phyloP scores from a whole-genome alignment of 2,888 invertebrate genomes.

The Aspidapion aeneum region DNA sequence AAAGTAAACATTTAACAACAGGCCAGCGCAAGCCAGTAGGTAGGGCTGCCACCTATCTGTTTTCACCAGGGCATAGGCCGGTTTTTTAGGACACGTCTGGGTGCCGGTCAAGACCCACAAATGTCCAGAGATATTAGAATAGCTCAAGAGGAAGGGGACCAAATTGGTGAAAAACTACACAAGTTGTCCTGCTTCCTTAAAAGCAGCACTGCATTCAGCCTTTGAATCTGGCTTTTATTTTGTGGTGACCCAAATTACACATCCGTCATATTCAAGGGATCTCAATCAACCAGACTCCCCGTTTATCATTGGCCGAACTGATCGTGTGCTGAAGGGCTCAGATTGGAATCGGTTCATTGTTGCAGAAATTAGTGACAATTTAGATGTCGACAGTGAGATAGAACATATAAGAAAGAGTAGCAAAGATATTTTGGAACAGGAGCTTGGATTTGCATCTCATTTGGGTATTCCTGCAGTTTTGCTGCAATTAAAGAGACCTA shows the following conservation, averaged over 20 bases:
- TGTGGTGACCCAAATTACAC: constrained; percentile 69
- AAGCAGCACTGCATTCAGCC: constrained; percentile 56
- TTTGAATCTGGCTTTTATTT: constrained; percentile 66
- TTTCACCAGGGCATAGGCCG: no score
- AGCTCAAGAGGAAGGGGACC: constrained; percentile 36
- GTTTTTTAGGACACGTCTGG: no score
- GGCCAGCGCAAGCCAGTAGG: no score
- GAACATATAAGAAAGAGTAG: constrained; percentile 56
- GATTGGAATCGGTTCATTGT: constrained; percentile 83
- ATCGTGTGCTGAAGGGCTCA: constrained; percentile 66
- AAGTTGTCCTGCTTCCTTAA: constrained; percentile 59
- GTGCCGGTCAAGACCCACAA: no score
- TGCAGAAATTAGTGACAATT: constrained; percentile 65
- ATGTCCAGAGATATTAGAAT: no score
- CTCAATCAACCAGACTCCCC: constrained; percentile 55
- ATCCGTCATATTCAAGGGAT: constrained; percentile 69
- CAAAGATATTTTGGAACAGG: constrained; percentile 62
- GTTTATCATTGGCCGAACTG: constrained; percentile 76
- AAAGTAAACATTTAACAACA: no score
- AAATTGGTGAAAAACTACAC: constrained; percentile 49
- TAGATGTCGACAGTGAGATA: constrained; percentile 73
- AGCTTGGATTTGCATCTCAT: constrained; percentile 72
- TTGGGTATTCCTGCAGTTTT: constrained; percentile 67
- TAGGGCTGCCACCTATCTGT: no score
- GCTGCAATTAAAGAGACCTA: constrained; percentile 50